These are phyloP conservation scores for Trichonephila clavipes DNA, from an alignment of 1,140 invertebrate genomes.

Conservation along the genomic window DNA sequence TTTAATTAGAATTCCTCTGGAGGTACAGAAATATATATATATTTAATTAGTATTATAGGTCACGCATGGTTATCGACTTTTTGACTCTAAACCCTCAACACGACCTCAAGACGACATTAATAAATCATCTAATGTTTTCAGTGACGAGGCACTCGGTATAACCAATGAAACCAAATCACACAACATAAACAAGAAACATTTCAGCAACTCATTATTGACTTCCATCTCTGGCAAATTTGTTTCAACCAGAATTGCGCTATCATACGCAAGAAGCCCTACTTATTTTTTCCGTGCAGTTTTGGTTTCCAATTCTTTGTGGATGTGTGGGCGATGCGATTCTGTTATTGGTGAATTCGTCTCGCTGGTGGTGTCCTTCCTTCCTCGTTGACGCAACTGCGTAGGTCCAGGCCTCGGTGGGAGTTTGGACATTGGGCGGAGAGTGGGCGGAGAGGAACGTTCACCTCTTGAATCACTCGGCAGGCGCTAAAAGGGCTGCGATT, in stretches of 20 bases:
- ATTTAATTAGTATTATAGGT: too few species aligned
- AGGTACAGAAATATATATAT: too few species aligned
- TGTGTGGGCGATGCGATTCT: slow-evolving; percentile 31
- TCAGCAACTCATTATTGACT: background rate
- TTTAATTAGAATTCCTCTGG: too few species aligned
- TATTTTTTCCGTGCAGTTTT: slow-evolving; percentile 29
- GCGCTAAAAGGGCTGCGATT: slow-evolving; percentile 1
- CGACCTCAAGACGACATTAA: background rate
- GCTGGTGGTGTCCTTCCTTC: slow-evolving; percentile 27
- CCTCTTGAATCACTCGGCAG: slow-evolving; percentile 12
- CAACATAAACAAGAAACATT: background rate
- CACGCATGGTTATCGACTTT: too few species aligned
- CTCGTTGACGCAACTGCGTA: slow-evolving; percentile 29
- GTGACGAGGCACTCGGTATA: background rate
- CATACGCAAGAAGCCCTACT: background rate
- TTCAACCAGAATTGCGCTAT: background rate
- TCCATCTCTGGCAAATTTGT: background rate
- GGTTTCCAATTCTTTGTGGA: background rate
- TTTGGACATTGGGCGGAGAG: slow-evolving; percentile 59
- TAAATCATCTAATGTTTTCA: background rate
- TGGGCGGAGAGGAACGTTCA: slow-evolving; percentile 46
- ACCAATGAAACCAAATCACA: background rate
- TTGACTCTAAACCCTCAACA: background rate
- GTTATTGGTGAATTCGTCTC: slow-evolving; percentile 17
- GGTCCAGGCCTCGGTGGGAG: slow-evolving; percentile 45